Conservation (phyloP, 2,888 invertebrate genomes). For the Arenicola marina region DNA sequence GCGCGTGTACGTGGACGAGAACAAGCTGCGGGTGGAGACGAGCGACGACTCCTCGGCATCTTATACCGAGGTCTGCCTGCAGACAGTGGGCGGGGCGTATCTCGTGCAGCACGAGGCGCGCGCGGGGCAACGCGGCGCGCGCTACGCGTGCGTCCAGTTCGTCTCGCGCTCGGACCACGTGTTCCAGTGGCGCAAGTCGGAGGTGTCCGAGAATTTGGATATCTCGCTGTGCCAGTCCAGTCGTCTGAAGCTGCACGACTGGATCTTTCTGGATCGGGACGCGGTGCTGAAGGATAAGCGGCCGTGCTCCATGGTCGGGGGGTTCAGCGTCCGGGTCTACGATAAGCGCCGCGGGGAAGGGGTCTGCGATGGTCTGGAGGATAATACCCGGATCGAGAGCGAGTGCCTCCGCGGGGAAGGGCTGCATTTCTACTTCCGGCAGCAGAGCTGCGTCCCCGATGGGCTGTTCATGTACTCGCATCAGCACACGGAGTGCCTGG, state of each 20-base stretch:
- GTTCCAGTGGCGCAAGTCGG: slow-evolving; percentile 20
- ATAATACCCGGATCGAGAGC: slow-evolving; percentile 31
- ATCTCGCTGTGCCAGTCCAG: slow-evolving; percentile 14
- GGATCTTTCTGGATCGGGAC: slow-evolving; percentile 25
- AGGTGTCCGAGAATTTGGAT: neutral
- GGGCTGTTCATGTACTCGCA: slow-evolving; percentile 27
- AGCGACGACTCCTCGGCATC: slow-evolving; percentile 9
- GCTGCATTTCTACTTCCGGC: slow-evolving; percentile 31
- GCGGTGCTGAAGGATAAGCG: neutral
- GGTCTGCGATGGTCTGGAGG: slow-evolving; percentile 25
- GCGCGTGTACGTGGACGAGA: slow-evolving; percentile 4
- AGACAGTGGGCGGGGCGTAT: slow-evolving; percentile 7
- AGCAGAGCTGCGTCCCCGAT: slow-evolving; percentile 25
- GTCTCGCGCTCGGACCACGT: slow-evolving; percentile 18
- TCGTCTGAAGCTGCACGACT: slow-evolving; percentile 14
- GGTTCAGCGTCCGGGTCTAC: slow-evolving; percentile 23
- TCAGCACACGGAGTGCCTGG: slow-evolving; percentile 28
- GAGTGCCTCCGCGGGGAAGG: slow-evolving; percentile 31
- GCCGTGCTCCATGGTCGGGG: slow-evolving; percentile 24
- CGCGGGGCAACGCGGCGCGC: neutral
- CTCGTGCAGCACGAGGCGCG: slow-evolving; percentile 26
- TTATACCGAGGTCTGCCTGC: slow-evolving; percentile 20
- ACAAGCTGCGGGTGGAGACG: neutral
- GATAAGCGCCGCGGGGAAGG: slow-evolving; percentile 14
- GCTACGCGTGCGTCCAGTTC: slow-evolving; percentile 27